These are phyloP conservation scores for Camelus bactrianus DNA, from an alignment of 2,113 vertebrate species.

Conservation along the genomic window DNA sequence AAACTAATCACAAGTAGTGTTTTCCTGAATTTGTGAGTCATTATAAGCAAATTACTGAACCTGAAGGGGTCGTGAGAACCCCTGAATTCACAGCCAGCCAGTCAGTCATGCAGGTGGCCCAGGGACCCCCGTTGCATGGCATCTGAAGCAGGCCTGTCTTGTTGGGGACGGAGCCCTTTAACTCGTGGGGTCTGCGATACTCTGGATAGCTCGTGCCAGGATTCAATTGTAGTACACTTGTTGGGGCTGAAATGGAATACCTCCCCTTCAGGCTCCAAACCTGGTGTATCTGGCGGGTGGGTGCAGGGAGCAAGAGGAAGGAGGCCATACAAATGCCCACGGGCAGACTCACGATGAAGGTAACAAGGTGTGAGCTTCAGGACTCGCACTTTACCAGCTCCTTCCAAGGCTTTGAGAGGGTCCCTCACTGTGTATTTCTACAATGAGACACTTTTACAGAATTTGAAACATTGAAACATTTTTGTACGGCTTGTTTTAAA, in stretches of 20 bases:
- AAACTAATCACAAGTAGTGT: neutral
- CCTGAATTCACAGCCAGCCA: neutral
- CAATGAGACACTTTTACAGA: neutral
- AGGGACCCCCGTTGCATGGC: neutral
- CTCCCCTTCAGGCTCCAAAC: neutral
- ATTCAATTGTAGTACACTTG: neutral
- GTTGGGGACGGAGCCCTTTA: neutral
- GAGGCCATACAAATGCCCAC: neutral
- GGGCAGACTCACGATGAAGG: neutral
- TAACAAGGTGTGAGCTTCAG: neutral
- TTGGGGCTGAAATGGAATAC: neutral
- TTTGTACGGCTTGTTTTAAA: neutral
- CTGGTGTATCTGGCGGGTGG: too few relatives aligned
- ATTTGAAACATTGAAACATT: neutral
- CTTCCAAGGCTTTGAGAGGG: neutral
- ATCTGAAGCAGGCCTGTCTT: neutral
- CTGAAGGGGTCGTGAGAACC: neutral
- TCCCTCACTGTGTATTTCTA: neutral
- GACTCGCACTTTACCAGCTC: neutral
- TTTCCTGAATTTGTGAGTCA: neutral
- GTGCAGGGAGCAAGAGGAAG: neutral
- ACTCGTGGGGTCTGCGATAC: neutral
- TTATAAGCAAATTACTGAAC: neutral
- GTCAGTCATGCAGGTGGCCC: neutral
- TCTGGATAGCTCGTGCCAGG: neutral